Base-by-base conservation (phyloP, 2,888 invertebrate genomes). In the Cosmia pyralina region DNA sequence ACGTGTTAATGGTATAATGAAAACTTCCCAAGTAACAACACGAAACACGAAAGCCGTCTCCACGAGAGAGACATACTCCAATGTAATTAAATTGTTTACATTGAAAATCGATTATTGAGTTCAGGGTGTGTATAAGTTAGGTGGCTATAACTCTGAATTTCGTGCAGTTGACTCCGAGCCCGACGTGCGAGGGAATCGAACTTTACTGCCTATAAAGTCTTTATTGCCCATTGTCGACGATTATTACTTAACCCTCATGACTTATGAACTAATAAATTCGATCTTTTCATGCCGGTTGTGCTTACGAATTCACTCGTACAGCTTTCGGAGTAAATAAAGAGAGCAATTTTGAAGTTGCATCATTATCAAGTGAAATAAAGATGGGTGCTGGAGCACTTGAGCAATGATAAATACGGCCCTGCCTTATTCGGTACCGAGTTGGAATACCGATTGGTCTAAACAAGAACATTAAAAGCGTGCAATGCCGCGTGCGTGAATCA, bases 171-270 rank as follows among this genome's bases (percentile, higher is more conserved):
- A 93, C 92, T 93, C 91, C 89, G 89, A 90, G 88, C 88, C 88
- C 90, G 87, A 90, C 89, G 93, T 92, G 93, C 92, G 92, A 92
- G 90, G 88, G 90, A 93, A 94, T 95, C 95, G 94, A 95, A 95
- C 88, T 95, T 95, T 95, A 96, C 92, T 93, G 93, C 94, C 95
- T 94, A 96, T 96, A 96, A 96, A 96, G 88, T 93, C 93, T 95
- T 96, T 96, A 96, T 95, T 92, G 94, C 94, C 94, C 94, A 95
- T 96, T 96, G 95, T 96, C 94, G 94, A 93, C 94, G 93, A 95
- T 95, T 95, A 96, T 95, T 95, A 95, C 95, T 95, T 94, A 95
- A 94, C 95, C 95, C 94, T 93, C 92, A 93, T 94, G 95, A 95
- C 95, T 95, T 96, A 95, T 95, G 94, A 95, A 95, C 95, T 94